Evolutionary conservation across 37 sponge, comb jelly and placozoan genomes (phyloP).

Genomic region (Theonella swinhoei): DNA sequence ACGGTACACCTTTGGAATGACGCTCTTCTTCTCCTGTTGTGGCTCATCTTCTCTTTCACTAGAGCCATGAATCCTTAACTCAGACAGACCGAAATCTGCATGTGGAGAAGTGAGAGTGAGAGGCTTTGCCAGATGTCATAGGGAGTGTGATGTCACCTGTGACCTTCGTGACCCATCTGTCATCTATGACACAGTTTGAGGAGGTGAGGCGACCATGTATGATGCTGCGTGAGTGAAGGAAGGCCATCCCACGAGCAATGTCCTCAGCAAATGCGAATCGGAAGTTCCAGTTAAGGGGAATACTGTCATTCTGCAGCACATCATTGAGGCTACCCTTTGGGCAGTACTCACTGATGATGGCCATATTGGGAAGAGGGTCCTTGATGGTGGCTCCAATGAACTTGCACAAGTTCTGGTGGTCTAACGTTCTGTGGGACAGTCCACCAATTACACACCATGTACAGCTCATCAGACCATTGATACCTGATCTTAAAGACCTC

Average conservation of each 20-base stretch:
- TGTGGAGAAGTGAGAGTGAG: too few species aligned
- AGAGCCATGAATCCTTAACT: neutral
- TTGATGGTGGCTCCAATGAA: constrained; percentile 81
- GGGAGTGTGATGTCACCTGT: too few species aligned
- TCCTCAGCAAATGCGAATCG: constrained; percentile 88
- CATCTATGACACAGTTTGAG: constrained; percentile 91
- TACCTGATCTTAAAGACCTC: constrained; percentile 89
- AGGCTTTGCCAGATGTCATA: too few species aligned
- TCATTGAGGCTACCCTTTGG: constrained; percentile 93
- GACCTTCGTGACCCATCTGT: constrained; percentile 90
- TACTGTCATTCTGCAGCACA: constrained; percentile 90
- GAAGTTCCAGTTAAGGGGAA: constrained; percentile 93
- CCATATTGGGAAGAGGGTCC: constrained; percentile 24
- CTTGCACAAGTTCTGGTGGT: constrained; percentile 89
- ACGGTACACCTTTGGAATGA: constrained; percentile 24
- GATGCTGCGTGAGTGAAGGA: constrained; percentile 71
- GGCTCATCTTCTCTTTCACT: neutral
- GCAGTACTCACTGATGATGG: constrained; percentile 89
- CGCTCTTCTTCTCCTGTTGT: neutral
- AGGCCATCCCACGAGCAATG: constrained; percentile 84
- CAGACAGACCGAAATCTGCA: constrained; percentile 71
- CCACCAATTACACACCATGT: neutral
- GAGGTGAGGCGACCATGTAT: constrained; percentile 82
- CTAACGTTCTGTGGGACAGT: constrained; percentile 54
- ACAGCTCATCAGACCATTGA: neutral